Evolutionary conservation across 2,113 vertebrate genomes (phyloP).

Genomic region (Zapornia atra): DNA sequence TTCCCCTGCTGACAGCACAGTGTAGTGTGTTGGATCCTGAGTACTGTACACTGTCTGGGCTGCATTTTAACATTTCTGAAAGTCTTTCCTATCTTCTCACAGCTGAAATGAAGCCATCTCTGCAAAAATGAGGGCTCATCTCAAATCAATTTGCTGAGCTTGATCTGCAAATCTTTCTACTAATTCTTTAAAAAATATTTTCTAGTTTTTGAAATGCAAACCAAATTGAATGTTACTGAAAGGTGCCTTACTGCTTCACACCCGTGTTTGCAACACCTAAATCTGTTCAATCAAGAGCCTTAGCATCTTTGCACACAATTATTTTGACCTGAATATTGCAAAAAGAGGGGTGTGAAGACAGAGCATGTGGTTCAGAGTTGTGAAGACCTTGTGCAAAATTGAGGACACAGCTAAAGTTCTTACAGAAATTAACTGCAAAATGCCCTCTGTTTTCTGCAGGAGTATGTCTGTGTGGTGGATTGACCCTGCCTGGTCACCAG

Average conservation of each 20-base stretch:
- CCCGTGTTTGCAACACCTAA: neutral
- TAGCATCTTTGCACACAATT: neutral
- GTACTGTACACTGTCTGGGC: neutral
- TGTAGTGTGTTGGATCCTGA: neutral
- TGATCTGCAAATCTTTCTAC: neutral
- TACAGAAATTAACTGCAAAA: neutral
- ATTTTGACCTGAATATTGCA: neutral
- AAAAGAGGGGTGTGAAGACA: neutral
- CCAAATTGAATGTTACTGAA: neutral
- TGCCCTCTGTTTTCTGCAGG: neutral
- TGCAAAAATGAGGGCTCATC: neutral
- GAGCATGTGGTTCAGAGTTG: neutral
- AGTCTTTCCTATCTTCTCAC: neutral
- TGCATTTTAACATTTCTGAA: accelerated
- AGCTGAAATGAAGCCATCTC: neutral
- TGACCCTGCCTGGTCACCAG: too few relatives aligned
- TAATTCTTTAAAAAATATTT: neutral
- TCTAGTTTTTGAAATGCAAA: neutral
- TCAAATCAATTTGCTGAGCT: neutral
- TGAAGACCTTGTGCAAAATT: neutral
- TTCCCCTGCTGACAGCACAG: neutral
- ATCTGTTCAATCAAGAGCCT: neutral
- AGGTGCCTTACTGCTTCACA: neutral
- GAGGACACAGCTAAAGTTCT: neutral
- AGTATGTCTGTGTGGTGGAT: neutral